phyloP scores from a whole-genome alignment of 2,888 invertebrate genomes.

The Drosophila trichaetosa region DNA sequence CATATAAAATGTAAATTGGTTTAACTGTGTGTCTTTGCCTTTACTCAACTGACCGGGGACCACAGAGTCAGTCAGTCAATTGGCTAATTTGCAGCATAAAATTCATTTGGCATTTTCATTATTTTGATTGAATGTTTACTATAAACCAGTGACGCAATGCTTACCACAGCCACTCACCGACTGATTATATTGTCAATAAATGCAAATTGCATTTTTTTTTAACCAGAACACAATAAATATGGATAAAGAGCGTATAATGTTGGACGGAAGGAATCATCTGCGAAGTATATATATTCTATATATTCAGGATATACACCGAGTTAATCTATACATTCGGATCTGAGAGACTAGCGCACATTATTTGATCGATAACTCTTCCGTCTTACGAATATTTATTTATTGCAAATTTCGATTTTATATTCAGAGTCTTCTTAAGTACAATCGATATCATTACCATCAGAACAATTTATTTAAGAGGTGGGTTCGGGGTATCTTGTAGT shows the following conservation, averaged over 20 bases:
- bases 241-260: not conserved
- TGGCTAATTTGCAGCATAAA: slow-evolving; percentile 59
- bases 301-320: not conserved
- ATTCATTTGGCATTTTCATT: slow-evolving; percentile 54
- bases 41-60: slow-evolving; percentile 25
- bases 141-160: slow-evolving; percentile 6
- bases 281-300: not conserved
- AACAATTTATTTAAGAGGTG: not conserved
- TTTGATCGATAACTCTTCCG: not conserved
- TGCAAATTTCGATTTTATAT: not conserved
- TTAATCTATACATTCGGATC: not conserved
- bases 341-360: not conserved
- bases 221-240: not conserved
- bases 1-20: slow-evolving; percentile 35
- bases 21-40: slow-evolving; percentile 12
- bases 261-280: not conserved
- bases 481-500: not conserved
- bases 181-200: slow-evolving; percentile 63
- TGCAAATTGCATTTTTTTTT: slow-evolving; percentile 60
- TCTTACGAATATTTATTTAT: not conserved
- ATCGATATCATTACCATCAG: not conserved
- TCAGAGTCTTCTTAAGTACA: not conserved
- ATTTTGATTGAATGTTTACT: slow-evolving; percentile 70
- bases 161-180: slow-evolving; percentile 23
- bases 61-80: slow-evolving; percentile 55